phyloP scores from a whole-genome alignment of 2,888 invertebrate species.

The Lamellibrachia columna region DNA sequence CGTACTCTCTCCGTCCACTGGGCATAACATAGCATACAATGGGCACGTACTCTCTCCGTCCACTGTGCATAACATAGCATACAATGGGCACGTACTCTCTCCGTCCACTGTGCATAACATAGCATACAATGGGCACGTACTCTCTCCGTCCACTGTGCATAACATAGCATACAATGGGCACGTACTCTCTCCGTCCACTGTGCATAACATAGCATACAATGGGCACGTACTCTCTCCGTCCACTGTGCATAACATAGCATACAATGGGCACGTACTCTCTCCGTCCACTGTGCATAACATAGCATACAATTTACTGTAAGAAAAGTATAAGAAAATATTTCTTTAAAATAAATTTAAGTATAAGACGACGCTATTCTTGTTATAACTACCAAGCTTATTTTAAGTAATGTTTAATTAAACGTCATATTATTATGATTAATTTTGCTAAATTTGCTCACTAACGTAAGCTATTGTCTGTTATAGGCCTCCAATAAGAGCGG shows the following conservation, averaged over 20 bases:
- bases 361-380: too few species aligned
- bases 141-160: background rate
- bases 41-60: background rate
- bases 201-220: background rate
- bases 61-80: background rate
- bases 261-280: background rate
- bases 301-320: too few species aligned
- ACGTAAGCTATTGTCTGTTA: too few species aligned
- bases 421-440: too few species aligned
- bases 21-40: background rate
- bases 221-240: background rate
- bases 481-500: too few species aligned
- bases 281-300: background rate
- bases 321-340: too few species aligned
- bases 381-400: too few species aligned
- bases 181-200: background rate
- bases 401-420: too few species aligned
- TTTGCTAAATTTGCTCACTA: too few species aligned
- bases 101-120: background rate
- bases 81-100: background rate
- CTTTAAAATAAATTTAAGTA: too few species aligned
- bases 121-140: too few species aligned
- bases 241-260: background rate
- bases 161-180: background rate
- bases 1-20: background rate